These are phyloP conservation scores for Drosophila mauritiana DNA, from an alignment of 1,140 invertebrate species.

Conservation along the genomic window DNA sequence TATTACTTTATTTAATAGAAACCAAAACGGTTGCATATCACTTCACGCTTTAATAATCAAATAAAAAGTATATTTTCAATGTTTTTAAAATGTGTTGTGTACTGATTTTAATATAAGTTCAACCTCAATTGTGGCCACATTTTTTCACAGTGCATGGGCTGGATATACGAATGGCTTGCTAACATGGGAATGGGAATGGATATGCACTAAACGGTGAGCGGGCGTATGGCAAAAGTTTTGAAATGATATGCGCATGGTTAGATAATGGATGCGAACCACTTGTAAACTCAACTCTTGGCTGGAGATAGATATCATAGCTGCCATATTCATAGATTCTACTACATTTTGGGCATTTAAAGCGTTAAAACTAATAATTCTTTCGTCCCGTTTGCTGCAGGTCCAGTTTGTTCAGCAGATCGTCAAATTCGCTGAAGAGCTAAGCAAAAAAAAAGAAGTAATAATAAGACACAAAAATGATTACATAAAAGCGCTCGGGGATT, in stretches of 20 bases:
- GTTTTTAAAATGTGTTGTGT: no score
- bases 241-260: constrained; percentile 45
- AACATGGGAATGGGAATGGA: constrained; percentile 14
- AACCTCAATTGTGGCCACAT: background rate
- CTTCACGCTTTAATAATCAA: no score
- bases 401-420: constrained; percentile 77
- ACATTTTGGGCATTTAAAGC: constrained; percentile 2
- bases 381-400: constrained; percentile 61
- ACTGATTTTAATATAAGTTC: no score
- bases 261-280: constrained; percentile 23
- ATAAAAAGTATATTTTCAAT: no score
- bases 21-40: no score
- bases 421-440: constrained; percentile 80
- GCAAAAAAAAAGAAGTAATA: background rate
- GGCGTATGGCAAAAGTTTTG: constrained; percentile 43
- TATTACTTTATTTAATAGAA: no score
- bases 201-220: constrained; percentile 43
- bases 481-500: background rate
- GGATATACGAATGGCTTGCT: constrained; percentile 5
- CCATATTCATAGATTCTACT: constrained; percentile 38
- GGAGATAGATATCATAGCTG: constrained; percentile 14
- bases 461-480: no score
- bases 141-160: constrained; percentile 28
- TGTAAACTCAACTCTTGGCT: constrained; percentile 26
- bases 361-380: constrained; percentile 64